Base-by-base conservation (phyloP, 2,113 vertebrate genomes). In the Neolamprologus devosi region DNA sequence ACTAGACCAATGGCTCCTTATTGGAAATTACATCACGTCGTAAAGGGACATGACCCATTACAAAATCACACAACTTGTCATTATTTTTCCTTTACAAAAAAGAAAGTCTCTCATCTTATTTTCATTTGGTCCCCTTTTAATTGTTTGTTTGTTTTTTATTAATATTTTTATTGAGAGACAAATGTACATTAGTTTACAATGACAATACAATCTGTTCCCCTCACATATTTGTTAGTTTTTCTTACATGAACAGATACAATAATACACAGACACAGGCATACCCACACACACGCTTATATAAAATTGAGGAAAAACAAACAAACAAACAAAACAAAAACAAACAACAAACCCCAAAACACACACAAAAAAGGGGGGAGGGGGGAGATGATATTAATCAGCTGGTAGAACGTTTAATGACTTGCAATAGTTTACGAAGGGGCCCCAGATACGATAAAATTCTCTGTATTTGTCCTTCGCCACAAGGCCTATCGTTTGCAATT, bases 21-120 rank as follows among this genome's bases (percentile, higher is more conserved):
- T 87, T 94, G 91, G 85, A 90, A 88, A 94, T 94, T 85, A 91
- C 93, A 68, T 95, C 94, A 95, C 58, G 86, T 92, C 84, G 6
- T 92, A 91, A 93, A 93, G 90, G 92, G 93, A 94, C 88, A 47
- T 40, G 90, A 92, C 87, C 91, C 89, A 84, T 87, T 91, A 84
- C 81, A 87, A 85, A 94, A 81, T 92, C 87, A 81, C 53, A 16
- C 70, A 73, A 81, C 75, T 88, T 89, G 75, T 89, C 89, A 26
- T 87, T 95, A 87, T 91, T 92, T 55, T 84, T 90, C 65, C 81
- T 75, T 51, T 73, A 23, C 28, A 60, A 60, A 81, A 57, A 51
- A 49, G 51, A 85, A 81, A 79, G 63, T 49, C 49, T 49, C 17
- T 60, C 79, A 37, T 37, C 47, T 8, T 28, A 2, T 60, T 78